Base-by-base conservation (phyloP, 1,140 invertebrate species). In the Bombus turneri region DNA sequence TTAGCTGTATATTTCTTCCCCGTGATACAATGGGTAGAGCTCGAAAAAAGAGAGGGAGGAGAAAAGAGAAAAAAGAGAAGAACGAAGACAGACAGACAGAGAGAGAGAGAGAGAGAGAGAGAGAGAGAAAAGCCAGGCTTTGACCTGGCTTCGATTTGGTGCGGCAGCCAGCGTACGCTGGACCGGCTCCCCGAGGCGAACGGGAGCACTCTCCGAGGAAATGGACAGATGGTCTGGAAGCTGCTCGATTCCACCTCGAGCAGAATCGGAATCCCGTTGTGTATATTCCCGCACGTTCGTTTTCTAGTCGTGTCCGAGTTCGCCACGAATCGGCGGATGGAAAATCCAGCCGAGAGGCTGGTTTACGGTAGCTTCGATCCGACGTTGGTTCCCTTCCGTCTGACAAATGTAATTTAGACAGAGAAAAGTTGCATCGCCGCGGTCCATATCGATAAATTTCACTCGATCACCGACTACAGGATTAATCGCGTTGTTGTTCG, bases 191-290 rank as follows among this genome's bases (percentile, higher is more conserved):
- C 87, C 81, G 89, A 90, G 86, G 89, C 87, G 80, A 87, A 90
- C 83, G 79, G 86, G 73, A 91, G 88, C 88, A 88, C 84, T 91
- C 87, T 88, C 90, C 43, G 85, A 90, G 90, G 91, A 91, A 91
- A 91, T 87, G 85, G 88, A 91, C 88, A 90, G 88, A 91, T 88
- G 86, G 90, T 91, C 87, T 84, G 87, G 90, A 88, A 88, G 90
- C 86, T 87, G 90, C 79, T 88, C 87, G 85, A 89, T 91, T 91
- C 87, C 80, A 89, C 85, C 87, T 91, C 90, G 89, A 88, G 85
- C 89, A 79, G 85, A 91, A 91, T 90, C 87, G 88, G 87, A 88
- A 91, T 87, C 84, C 85, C 78, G 82, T 80, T 85, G 57, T 84
- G 82, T 87, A 80, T 90, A 90, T 88, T 82, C 82, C 85, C 78